Evolutionary conservation across 2,888 invertebrate genomes (phyloP).

Genomic region (Chrysodeixis includens): DNA sequence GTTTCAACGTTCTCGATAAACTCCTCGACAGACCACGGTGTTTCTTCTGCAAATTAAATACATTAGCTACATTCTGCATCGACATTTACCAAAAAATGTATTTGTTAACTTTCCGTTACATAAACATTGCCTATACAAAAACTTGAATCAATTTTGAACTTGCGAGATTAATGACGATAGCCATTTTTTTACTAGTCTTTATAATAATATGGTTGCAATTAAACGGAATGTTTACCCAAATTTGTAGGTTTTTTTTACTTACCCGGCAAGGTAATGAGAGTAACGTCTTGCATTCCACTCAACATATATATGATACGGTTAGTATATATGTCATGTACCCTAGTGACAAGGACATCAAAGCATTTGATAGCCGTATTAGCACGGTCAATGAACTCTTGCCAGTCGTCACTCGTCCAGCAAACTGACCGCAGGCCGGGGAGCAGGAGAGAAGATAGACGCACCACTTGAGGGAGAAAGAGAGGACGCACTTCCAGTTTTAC

Average conservation of each 20-base stretch:
- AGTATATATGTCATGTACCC: constrained; percentile 93
- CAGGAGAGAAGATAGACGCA: constrained; percentile 94
- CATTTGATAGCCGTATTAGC: constrained; percentile 94
- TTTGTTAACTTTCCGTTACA: no score
- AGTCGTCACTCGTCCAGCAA: constrained; percentile 96
- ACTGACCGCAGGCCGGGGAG: constrained; percentile 94
- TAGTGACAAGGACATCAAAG: constrained; percentile 93
- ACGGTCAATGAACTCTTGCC: constrained; percentile 93
- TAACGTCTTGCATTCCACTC: constrained; percentile 95
- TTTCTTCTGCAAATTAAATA: constrained; percentile 88
- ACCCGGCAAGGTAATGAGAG: constrained; percentile 94
- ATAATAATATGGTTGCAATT: no score
- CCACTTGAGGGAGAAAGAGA: constrained; percentile 95
- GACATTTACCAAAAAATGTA: no score
- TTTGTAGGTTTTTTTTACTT: constrained; percentile 14
- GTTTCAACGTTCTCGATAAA: constrained; percentile 95
- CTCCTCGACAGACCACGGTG: constrained; percentile 96
- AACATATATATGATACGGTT: constrained; percentile 91
- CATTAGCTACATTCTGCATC: background rate
- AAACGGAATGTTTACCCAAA: no score
- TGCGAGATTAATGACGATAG: background rate
- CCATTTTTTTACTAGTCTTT: background rate
- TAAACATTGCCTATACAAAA: no score
- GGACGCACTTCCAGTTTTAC: constrained; percentile 97
- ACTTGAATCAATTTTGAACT: no score